phyloP scores from a whole-genome alignment of 2,888 invertebrate species.

The Papilio gigon region DNA sequence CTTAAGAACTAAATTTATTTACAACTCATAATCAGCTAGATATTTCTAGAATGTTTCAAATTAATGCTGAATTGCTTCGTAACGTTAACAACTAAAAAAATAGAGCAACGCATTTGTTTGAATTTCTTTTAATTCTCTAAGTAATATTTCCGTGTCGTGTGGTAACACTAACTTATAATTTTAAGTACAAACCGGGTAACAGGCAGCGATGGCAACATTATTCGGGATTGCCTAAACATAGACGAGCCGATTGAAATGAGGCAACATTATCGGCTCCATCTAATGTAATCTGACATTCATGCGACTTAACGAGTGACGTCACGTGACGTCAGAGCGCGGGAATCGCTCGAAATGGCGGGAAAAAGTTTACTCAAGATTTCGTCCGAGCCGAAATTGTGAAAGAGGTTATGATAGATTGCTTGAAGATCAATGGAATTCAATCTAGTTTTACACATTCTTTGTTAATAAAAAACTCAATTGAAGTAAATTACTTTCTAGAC shows the following conservation, averaged over 20 bases:
- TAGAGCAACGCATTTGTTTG: too few relatives aligned
- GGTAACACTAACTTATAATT: slow-evolving; percentile 19
- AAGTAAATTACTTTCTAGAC: too few relatives aligned
- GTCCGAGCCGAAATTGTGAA: slow-evolving; percentile 16
- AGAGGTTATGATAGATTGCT: slow-evolving; percentile 7
- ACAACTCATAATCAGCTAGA: background rate
- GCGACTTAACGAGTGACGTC: slow-evolving; percentile 31
- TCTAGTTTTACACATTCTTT: too few relatives aligned
- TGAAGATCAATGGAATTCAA: too few relatives aligned
- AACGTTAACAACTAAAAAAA: too few relatives aligned
- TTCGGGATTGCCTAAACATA: slow-evolving; percentile 35
- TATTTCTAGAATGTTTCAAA: background rate
- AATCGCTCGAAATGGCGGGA: slow-evolving; percentile 22
- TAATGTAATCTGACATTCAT: slow-evolving; percentile 36
- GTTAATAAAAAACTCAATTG: too few relatives aligned
- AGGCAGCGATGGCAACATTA: slow-evolving; percentile 32
- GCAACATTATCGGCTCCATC: slow-evolving; percentile 30
- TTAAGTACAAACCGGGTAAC: slow-evolving; percentile 19
- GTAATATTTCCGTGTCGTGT: background rate
- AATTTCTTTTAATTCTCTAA: too few relatives aligned
- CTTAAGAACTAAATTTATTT: too few relatives aligned
- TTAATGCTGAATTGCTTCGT: background rate
- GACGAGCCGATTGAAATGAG: slow-evolving; percentile 28
- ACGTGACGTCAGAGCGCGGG: slow-evolving; percentile 28
- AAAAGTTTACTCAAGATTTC: slow-evolving; percentile 17